Evolutionary conservation across 2,888 invertebrate species (phyloP).

Genomic region (Chrysomela aeneicollis): DNA sequence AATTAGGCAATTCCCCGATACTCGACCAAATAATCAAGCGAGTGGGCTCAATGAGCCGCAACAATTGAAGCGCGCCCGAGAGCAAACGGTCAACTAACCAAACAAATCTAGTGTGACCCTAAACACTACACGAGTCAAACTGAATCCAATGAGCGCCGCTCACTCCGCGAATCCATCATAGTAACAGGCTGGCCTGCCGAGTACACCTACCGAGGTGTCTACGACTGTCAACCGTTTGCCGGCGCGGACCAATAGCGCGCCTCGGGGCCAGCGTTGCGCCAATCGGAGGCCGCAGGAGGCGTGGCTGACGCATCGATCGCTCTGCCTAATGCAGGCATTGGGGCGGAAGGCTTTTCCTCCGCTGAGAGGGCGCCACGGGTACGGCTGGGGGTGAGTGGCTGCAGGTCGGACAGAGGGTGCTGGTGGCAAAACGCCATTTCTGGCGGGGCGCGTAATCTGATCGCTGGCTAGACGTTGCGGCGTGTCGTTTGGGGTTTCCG

Average conservation of each 20-base stretch:
- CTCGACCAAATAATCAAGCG: constrained; percentile 51
- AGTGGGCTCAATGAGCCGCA: constrained; percentile 48
- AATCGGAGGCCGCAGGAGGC: constrained; percentile 41
- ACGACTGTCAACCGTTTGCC: constrained; percentile 52
- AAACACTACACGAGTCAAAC: constrained; percentile 39
- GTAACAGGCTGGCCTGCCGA: constrained; percentile 34
- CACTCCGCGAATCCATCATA: constrained; percentile 52
- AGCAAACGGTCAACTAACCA: constrained; percentile 48
- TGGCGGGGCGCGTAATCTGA: constrained; percentile 30
- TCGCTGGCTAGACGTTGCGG: constrained; percentile 26
- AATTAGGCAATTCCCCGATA: constrained; percentile 54
- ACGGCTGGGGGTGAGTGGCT: constrained; percentile 43
- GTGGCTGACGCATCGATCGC: constrained; percentile 51
- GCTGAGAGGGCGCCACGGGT: constrained; percentile 60
- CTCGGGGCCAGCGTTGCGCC: constrained; percentile 30
- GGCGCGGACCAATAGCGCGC: constrained; percentile 43
- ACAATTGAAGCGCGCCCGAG: constrained; percentile 40
- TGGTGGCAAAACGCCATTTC: constrained; percentile 35
- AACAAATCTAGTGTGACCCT: constrained; percentile 37
- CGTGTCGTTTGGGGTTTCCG: constrained; percentile 1
- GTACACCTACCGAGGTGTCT: constrained; percentile 60
- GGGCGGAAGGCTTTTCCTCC: constrained; percentile 58
- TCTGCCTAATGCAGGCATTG: constrained; percentile 56
- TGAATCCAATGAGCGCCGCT: constrained; percentile 36
- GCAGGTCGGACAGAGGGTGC: constrained; percentile 46